Conservation (phyloP, 2,888 invertebrate species). For the Pseudanteris insignis region DNA sequence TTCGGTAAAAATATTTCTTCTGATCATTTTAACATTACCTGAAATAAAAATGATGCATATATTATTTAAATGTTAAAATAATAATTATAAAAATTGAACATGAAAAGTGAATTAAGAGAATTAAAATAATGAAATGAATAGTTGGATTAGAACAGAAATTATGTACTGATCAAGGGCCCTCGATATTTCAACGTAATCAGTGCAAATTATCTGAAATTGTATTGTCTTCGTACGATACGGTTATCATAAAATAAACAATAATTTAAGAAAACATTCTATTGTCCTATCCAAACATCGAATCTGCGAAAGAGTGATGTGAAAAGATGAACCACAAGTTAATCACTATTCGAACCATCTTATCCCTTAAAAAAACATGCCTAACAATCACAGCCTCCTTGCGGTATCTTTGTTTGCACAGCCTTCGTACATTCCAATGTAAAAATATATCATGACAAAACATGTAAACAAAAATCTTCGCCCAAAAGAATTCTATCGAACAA, state of each 20-base stretch:
- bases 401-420: slow-evolving; percentile 14
- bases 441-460: slow-evolving; percentile 4
- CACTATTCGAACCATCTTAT: slow-evolving; percentile 14
- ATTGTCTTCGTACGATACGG: slow-evolving; percentile 1
- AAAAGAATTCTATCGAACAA: background rate
- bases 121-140: no score
- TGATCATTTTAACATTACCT: background rate
- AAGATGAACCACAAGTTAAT: no score
- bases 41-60: no score
- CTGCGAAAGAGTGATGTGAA: slow-evolving; percentile 3
- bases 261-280: background rate
- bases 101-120: no score
- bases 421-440: background rate
- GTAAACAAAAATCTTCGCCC: background rate
- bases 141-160: slow-evolving; percentile 1
- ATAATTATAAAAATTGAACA: no score
- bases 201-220: slow-evolving; percentile 8
- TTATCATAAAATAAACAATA: slow-evolving; percentile 10
- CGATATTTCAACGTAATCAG: background rate
- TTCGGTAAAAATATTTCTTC: no score
- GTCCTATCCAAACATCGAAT: slow-evolving; percentile 9
- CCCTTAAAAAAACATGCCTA: slow-evolving; percentile 16
- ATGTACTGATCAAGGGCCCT: background rate
- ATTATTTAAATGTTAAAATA: no score
- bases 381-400: background rate